Evolutionary conservation across 2,797 vertebrate genomes (phyloP), one percentile per base, ranked within the genome.

Genomic region (Eremophila alpestris): DNA sequence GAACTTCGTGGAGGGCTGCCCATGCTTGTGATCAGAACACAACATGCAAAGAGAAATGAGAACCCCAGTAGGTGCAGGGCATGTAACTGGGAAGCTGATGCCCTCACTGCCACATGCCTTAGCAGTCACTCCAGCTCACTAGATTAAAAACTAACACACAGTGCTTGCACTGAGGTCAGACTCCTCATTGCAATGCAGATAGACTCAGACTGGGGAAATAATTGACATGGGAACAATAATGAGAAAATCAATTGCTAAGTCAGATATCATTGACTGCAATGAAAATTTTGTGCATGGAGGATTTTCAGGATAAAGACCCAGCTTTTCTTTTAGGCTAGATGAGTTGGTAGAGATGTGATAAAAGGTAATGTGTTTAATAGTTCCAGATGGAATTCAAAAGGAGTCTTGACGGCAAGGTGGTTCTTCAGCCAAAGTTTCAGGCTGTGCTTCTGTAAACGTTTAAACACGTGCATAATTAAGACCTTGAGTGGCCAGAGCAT

Each of bases 181-280:
- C 45, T 84, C 22, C 63, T 89, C 41, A 52, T 87, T 92, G 77
- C 90, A 73, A 86, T 84, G 90, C 93, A 94, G 80, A 90, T 89
- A 80, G 75, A 49, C 79, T 81, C 40, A 54, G 75, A 29, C 34
- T 38, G 40, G 76, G 55, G 64, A 87, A 94, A 90, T 91, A 91
- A 96, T 80, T 93, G 94, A 92, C 95, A 90, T 51, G 77, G 91
- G 93, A 96, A 63, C 91, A 94, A 94, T 95, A 96, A 97, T 91
- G 94, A 96, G 91, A 96, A 96, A 96, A 97, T 96, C 94, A 96
- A 96, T 95, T 56, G 59, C 67, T 17, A 87, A 94, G 79, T 97
- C 94, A 96, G 92, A 96, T 94, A 95, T 45, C 62, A 95, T 94
- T 45, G 90, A 97, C 51, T 87, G 88, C 90, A 93, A 45, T 30